Conservation (phyloP, 2,797 vertebrate genomes). For the Neoniphon sammara region DNA sequence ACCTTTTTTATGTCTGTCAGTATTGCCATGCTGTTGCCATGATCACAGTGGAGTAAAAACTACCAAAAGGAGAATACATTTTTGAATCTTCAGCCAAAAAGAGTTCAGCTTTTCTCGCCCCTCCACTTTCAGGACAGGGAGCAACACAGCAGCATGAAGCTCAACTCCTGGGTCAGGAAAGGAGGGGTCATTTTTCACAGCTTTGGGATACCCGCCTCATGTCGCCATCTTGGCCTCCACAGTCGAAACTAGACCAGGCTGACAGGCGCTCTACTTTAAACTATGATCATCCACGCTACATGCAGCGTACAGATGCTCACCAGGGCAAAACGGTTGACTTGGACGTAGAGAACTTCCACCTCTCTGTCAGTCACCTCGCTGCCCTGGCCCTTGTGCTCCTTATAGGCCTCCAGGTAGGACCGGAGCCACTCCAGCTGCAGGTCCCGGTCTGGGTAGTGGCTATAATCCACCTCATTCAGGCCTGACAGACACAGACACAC, state of each 20-base stretch:
- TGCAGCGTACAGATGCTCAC: slow-evolving; percentile 79
- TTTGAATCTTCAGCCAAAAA: no score
- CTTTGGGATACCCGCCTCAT: no score
- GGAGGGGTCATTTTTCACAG: no score
- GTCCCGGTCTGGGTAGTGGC: slow-evolving; percentile 87
- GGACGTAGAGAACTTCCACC: slow-evolving; percentile 93
- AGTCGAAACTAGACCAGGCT: background rate
- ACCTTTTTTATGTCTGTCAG: no score
- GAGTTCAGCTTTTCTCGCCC: no score
- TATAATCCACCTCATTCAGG: slow-evolving; percentile 96
- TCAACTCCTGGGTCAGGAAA: no score
- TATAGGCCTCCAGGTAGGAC: slow-evolving; percentile 94
- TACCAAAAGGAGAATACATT: no score
- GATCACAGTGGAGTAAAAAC: no score
- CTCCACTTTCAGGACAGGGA: no score
- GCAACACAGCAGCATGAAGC: no score
- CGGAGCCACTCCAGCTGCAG: slow-evolving; percentile 92
- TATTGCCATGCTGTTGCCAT: no score
- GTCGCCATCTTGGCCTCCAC: background rate
- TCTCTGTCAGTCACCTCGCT: slow-evolving; percentile 88
- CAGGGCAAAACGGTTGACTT: slow-evolving; percentile 96
- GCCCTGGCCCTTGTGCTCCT: slow-evolving; percentile 89
- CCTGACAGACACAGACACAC: slow-evolving; percentile 77
- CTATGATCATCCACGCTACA: background rate
- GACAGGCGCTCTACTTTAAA: no score